A percentile compares a stretch with the other conserved stretches of the same genome.
Evolutionary conservation across 2,797 vertebrate species (phyloP).

Genomic region (Eospalax fontanierii): DNA sequence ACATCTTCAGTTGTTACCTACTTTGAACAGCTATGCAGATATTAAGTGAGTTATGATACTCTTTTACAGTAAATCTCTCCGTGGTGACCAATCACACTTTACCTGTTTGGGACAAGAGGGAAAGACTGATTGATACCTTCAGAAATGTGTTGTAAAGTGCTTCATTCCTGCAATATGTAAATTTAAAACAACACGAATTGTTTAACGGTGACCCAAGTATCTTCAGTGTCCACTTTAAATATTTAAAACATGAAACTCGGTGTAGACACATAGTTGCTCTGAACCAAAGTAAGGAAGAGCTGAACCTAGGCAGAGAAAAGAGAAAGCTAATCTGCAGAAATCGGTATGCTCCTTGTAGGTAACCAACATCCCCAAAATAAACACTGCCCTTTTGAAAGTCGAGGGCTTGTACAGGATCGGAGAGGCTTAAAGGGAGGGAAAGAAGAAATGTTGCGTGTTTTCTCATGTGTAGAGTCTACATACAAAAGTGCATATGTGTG

Average conservation of each 20-base stretch:
- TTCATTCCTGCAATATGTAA: neutral
- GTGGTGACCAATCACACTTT: neutral
- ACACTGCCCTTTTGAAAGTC: neutral
- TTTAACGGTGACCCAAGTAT: too few species aligned
- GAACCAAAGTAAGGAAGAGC: neutral
- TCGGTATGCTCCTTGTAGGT: neutral
- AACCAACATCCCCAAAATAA: neutral
- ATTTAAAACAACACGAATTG: neutral
- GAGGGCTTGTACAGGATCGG: neutral
- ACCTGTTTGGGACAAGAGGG: neutral
- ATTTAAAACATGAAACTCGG: neutral
- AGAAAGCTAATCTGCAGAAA: neutral
- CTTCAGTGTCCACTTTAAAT: neutral
- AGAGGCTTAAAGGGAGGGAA: neutral
- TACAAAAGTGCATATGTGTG: neutral
- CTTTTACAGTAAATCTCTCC: neutral
- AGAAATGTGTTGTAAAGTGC: neutral
- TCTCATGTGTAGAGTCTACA: neutral
- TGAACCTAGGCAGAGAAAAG: neutral
- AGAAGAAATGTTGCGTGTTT: neutral
- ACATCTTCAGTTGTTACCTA: too few species aligned
- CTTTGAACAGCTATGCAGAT: neutral
- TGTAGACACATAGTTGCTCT: neutral
- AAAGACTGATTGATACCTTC: neutral
- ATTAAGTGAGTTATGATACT: neutral